Base-by-base conservation (phyloP, 2,888 invertebrate genomes). In the Scelioninae gen. 1 region DNA sequence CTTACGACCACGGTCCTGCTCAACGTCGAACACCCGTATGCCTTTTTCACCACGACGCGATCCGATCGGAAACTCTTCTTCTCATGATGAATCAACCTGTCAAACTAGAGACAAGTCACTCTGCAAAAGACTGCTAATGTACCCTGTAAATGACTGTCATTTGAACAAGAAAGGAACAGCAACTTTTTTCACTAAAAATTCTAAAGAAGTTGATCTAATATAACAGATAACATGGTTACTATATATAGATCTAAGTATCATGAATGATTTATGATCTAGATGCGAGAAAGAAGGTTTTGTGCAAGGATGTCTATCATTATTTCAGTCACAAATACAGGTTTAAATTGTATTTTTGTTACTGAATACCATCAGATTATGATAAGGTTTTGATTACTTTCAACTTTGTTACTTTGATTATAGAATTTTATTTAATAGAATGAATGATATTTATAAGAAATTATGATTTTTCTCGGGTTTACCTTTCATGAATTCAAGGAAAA, bases 1-100 rank as follows among this genome's bases (percentile, higher is more conserved):
- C 83, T 82, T 79, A 82, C 82, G 83, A 82, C 74, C 68, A 62
- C 51, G 72, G 81, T 56, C 69, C 63, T 77, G 69, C 72, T 76
- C 56, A 66, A 68, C 62, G 56, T 63, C 55, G 40, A 45, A 63
- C 47, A 8, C 49, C 56, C 60, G 65, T 65, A 45, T 31, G 45
- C 66, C 55, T 77, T 77, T 68, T 69, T 63, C 43, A 62, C 29
- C 45, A 8, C 11, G 72, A 63, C 69, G 47, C 34, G 45, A 53
- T 53, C 34, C 32, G 47, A 75, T 56, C 65, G 15, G n/a, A 51
- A 29, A n/a, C 55, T 15, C 15, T 65, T 34, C 53, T 38, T 47
- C 53, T 53, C 34, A 13, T 32, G 72, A 43, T 51, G 43, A 79
- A 72, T 65, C 79, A 72, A 65, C 56, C 63, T 71, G 43, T 38